A percentile compares a stretch with the other conserved stretches of the same genome.
Conservation (phyloP, 1,140 invertebrate species). For the Homarus americanus region DNA sequence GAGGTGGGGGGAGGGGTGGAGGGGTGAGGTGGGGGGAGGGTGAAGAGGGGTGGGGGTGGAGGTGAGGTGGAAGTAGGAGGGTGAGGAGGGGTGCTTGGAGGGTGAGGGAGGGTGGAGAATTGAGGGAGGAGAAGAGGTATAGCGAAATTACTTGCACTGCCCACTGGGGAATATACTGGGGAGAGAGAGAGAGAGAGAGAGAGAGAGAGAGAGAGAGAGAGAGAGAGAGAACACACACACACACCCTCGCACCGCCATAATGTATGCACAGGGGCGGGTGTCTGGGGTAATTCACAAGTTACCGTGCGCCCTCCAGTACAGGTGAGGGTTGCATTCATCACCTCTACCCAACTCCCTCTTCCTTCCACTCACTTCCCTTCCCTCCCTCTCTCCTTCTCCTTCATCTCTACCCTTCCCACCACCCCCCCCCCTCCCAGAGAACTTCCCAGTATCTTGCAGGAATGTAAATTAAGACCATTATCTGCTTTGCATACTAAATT, state of each 20-base stretch:
- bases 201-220: constrained; percentile 52
- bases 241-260: background rate
- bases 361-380: background rate
- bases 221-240: background rate
- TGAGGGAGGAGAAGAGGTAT: background rate
- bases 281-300: background rate
- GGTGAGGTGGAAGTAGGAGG: background rate
- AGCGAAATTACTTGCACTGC: too few relatives aligned
- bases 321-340: background rate
- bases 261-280: background rate
- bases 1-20: background rate
- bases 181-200: constrained; percentile 25
- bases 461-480: constrained; percentile 41
- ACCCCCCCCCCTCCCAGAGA: background rate
- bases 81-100: background rate
- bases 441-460: constrained; percentile 6
- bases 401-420: background rate
- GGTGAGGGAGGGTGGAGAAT: background rate
- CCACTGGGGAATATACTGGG: too few relatives aligned
- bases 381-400: background rate
- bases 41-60: background rate
- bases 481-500: constrained; percentile 47
- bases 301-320: background rate
- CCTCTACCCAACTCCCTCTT: background rate
- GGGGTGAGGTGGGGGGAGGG: background rate